Conservation (phyloP, 2,113 vertebrate genomes). For the Petroica traversi region DNA sequence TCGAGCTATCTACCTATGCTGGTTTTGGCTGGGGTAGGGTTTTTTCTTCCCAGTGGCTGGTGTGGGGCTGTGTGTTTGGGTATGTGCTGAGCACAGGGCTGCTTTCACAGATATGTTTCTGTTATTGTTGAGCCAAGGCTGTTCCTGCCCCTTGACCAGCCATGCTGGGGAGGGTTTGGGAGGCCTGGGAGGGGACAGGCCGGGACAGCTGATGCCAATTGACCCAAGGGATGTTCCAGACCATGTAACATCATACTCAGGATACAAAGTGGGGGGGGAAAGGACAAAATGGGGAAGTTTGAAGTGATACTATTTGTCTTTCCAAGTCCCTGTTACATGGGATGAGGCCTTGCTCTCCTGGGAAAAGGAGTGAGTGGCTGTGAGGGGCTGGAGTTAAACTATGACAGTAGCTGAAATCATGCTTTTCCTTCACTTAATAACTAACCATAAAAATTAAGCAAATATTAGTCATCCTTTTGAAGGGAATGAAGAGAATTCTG, state of each 20-base stretch:
- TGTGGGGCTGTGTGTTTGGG: too few relatives aligned
- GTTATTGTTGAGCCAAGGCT: neutral
- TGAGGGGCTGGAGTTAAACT: neutral
- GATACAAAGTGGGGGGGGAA: too few relatives aligned
- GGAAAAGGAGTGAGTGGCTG: neutral
- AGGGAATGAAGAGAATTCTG: neutral
- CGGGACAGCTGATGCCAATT: neutral
- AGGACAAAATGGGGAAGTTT: neutral
- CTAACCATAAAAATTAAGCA: neutral
- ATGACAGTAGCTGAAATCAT: neutral
- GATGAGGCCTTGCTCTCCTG: neutral
- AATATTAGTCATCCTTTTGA: neutral
- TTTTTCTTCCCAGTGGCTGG: neutral
- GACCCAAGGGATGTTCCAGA: neutral
- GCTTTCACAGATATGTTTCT: neutral
- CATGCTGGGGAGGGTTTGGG: neutral
- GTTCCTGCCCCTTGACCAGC: accelerated
- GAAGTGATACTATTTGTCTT: accelerated
- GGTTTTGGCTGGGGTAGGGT: neutral
- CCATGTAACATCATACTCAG: accelerated
- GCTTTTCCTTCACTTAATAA: neutral
- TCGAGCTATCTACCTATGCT: neutral
- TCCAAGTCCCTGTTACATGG: neutral
- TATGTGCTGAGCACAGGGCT: neutral
- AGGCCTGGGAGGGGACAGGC: neutral